Evolutionary conservation across 2,888 invertebrate species (phyloP).

Genomic region (Leucania comma): DNA sequence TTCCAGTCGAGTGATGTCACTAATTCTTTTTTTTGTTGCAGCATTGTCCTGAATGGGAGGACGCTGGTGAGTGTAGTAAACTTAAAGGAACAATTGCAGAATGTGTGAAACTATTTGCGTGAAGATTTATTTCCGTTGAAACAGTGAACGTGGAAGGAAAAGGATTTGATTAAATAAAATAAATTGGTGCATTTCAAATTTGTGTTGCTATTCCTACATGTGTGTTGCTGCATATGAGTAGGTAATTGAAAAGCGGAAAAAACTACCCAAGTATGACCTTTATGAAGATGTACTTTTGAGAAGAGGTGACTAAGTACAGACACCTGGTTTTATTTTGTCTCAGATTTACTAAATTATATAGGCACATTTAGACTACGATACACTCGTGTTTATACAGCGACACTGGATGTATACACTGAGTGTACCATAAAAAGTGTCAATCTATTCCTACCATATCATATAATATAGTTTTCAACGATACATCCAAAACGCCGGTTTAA

Average conservation of each 20-base stretch:
- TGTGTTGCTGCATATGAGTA: too few species aligned
- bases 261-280: too few species aligned
- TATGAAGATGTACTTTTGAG: too few species aligned
- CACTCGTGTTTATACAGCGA: too few species aligned
- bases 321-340: too few species aligned
- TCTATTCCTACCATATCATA: too few species aligned
- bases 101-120: constrained; percentile 32
- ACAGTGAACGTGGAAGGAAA: not conserved
- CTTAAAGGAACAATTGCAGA: constrained; percentile 30
- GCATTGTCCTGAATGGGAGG: constrained; percentile 50
- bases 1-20: not conserved
- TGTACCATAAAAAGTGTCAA: too few species aligned
- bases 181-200: constrained; percentile 9
- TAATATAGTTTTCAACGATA: not conserved
- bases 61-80: constrained; percentile 27
- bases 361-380: too few species aligned
- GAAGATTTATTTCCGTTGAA: not conserved
- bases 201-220: constrained; percentile 14
- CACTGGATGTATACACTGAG: too few species aligned
- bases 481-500: not conserved
- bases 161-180: constrained; percentile 27
- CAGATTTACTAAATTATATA: too few species aligned
- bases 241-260: too few species aligned
- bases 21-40: constrained; percentile 23
- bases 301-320: too few species aligned